phyloP scores from a whole-genome alignment of 2,113 vertebrate genomes.

The Chrysochloris asiatica region DNA sequence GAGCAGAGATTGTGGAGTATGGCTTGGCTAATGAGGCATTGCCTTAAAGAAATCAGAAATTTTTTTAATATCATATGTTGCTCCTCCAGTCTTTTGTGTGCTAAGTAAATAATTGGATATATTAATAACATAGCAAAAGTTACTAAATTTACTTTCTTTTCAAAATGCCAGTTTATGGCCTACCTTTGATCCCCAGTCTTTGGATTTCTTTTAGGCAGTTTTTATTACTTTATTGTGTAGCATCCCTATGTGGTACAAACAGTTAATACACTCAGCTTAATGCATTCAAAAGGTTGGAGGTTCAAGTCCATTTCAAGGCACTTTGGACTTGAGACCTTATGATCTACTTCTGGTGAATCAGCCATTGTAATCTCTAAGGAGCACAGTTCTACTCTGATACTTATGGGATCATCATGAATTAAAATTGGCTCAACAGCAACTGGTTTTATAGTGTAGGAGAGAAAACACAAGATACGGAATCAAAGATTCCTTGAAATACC shows the following conservation, averaged over 20 bases:
- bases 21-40: not conserved
- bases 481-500: constrained; percentile 57
- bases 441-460: not conserved
- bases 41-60: not conserved
- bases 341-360: not conserved
- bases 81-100: not conserved
- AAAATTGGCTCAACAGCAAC: not conserved
- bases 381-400: not conserved
- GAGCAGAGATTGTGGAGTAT: not conserved
- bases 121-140: constrained; percentile 39
- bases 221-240: constrained; percentile 44
- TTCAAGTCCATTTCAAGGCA: not conserved
- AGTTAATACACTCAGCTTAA: not conserved
- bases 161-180: constrained; percentile 40
- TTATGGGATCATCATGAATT: not conserved
- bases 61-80: not conserved
- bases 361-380: not conserved
- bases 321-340: not conserved
- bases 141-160: constrained; percentile 36
- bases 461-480: constrained; percentile 60
- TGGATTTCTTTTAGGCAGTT: constrained; percentile 50
- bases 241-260: not conserved
- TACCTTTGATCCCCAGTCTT: not conserved
- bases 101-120: constrained; percentile 48
- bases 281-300: not conserved